Conservation (phyloP, 2,797 vertebrate species). For the Enteromius argenteus region DNA sequence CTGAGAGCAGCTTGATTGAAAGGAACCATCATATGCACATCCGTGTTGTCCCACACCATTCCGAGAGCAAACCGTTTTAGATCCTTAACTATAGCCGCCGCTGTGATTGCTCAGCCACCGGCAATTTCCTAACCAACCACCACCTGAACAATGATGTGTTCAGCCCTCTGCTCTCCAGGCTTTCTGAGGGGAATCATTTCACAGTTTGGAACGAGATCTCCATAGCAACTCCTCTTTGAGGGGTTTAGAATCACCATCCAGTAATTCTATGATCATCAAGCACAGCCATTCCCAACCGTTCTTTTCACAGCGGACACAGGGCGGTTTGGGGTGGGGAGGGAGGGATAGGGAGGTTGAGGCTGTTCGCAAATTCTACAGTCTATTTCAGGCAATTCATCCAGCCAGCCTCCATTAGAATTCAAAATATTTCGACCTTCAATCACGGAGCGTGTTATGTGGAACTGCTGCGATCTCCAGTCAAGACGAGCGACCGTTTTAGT, state of each 20-base stretch:
- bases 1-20: constrained; percentile 87
- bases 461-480: constrained; percentile 99
- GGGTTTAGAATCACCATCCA: constrained; percentile 99
- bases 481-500: constrained; percentile 99
- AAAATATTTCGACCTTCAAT: constrained; percentile 99
- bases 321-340: constrained; percentile 61
- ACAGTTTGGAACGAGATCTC: constrained; percentile 99
- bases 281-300: constrained; percentile 99
- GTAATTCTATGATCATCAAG: constrained; percentile 99
- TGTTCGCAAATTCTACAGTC: constrained; percentile 98
- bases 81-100: constrained; percentile 99
- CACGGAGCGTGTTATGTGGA: constrained; percentile 99
- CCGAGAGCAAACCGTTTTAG: constrained; percentile 99
- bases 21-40: constrained; percentile 91
- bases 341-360: constrained; percentile 73
- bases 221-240: constrained; percentile 99
- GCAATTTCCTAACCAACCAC: constrained; percentile 99
- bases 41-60: constrained; percentile 99
- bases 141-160: constrained; percentile 99
- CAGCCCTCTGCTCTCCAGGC: constrained; percentile 98
- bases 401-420: constrained; percentile 99
- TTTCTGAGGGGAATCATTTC: constrained; percentile 99
- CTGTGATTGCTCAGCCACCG: constrained; percentile 99
- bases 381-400: constrained; percentile 99
- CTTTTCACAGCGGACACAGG: constrained; percentile 99